These are phyloP conservation scores for Blera fallax DNA, from an alignment of 2,888 invertebrate species.

Conservation along the genomic window DNA sequence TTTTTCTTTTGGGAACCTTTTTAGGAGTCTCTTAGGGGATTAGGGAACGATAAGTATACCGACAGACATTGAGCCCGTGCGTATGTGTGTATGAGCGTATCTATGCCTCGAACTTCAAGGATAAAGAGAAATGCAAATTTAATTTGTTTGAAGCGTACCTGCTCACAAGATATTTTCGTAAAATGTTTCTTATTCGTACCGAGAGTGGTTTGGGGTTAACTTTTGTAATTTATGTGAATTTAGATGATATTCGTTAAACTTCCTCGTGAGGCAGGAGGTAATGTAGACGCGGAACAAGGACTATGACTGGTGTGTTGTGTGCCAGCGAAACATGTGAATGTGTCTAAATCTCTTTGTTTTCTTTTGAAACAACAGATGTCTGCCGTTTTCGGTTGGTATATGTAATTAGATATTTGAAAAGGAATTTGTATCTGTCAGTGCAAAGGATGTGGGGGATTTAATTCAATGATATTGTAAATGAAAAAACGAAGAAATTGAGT, in stretches of 20 bases:
- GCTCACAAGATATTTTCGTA: constrained; percentile 35
- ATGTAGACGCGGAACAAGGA: constrained; percentile 3
- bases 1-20: neutral
- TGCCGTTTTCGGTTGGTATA: neutral
- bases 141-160: constrained; percentile 53
- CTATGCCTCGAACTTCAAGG: constrained; percentile 1
- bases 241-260: constrained; percentile 60
- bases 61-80: neutral
- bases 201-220: constrained; percentile 56
- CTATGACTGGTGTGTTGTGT: neutral
- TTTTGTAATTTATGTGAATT: constrained; percentile 69
- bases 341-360: constrained; percentile 33
- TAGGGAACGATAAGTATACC: constrained; percentile 27
- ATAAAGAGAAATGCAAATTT: constrained; percentile 64
- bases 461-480: constrained; percentile 41
- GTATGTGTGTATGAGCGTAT: neutral
- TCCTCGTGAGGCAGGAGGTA: neutral
- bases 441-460: constrained; percentile 9
- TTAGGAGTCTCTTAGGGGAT: constrained; percentile 34
- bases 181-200: constrained; percentile 39
- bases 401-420: constrained; percentile 62
- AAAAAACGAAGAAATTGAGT: neutral
- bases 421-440: constrained; percentile 35
- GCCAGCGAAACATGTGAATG: constrained; percentile 25
- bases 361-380: constrained; percentile 43